Percentiles rank a stretch among this genome's conserved stretches.
Evolutionary conservation across 2,888 invertebrate species (phyloP).

Genomic region (Noctua janthe): DNA sequence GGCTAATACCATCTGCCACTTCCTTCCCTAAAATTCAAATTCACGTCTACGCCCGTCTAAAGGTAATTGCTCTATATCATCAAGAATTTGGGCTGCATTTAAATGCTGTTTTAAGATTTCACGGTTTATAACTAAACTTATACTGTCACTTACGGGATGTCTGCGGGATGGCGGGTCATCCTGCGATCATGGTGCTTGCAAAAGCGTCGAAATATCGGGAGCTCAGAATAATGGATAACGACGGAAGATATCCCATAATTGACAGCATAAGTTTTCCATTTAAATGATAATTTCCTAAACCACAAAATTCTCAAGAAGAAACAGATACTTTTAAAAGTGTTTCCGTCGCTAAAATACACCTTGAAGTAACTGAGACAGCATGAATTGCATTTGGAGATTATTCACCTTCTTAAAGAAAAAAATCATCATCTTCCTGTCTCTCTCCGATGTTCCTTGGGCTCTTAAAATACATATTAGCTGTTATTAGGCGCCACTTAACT

Average conservation of each 20-base stretch:
- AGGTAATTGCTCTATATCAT: neutral
- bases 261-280: neutral
- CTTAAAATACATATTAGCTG: constrained; percentile 4
- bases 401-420: neutral
- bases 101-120: neutral
- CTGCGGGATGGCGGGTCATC: too few species aligned
- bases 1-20: neutral
- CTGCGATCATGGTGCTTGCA: too few species aligned
- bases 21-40: constrained; percentile 2
- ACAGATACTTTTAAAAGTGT: too few species aligned
- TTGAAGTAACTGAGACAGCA: neutral
- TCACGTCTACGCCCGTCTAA: neutral
- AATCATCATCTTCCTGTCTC: neutral
- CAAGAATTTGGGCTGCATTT: neutral
- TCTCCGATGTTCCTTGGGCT: neutral
- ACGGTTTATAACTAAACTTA: too few species aligned
- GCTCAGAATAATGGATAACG: too few species aligned
- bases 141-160: too few species aligned
- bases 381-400: neutral
- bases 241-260: too few species aligned
- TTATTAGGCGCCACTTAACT: constrained; percentile 42
- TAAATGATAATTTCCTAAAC: neutral
- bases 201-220: too few species aligned
- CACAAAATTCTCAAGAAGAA: neutral
- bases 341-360: neutral